Conservation (phyloP, 2,888 invertebrate species). For the Acleris cristana region DNA sequence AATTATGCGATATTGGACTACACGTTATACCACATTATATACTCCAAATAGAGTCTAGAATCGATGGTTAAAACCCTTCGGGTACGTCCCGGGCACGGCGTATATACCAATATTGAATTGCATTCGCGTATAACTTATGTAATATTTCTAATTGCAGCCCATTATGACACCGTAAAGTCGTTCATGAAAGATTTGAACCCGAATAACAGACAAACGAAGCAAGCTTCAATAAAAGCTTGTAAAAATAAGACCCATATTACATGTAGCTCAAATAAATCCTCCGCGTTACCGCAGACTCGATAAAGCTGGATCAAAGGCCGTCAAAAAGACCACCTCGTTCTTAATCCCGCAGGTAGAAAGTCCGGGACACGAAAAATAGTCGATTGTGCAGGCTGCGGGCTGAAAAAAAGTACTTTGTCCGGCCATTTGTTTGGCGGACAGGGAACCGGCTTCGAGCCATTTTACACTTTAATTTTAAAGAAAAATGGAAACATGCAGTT, state of each 20-base stretch:
- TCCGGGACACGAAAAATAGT: constrained; percentile 14
- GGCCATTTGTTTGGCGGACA: constrained; percentile 15
- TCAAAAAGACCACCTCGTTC: constrained; percentile 21
- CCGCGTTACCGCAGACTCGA: background rate
- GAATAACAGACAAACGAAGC: no score
- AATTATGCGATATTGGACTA: no score
- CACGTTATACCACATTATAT: no score
- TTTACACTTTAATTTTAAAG: constrained; percentile 9
- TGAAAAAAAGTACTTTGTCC: constrained; percentile 33
- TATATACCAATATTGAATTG: no score
- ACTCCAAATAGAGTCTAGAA: no score
- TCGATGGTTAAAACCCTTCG: no score
- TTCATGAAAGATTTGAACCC: no score
- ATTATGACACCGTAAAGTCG: no score
- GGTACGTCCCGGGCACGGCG: no score
- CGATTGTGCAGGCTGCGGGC: constrained; percentile 21
- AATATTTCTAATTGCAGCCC: no score
- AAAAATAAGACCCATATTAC: background rate
- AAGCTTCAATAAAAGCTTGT: no score
- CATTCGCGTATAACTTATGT: no score
- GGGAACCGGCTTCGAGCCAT: constrained; percentile 3
- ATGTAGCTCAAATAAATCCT: background rate
- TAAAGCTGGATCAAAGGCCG: constrained; percentile 20
- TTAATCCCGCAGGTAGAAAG: constrained; percentile 24
- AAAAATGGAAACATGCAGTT: background rate